These are phyloP conservation scores for Phenganax subtilis DNA, from an alignment of 92 coral and sea anemone species.

Conservation along the genomic window DNA sequence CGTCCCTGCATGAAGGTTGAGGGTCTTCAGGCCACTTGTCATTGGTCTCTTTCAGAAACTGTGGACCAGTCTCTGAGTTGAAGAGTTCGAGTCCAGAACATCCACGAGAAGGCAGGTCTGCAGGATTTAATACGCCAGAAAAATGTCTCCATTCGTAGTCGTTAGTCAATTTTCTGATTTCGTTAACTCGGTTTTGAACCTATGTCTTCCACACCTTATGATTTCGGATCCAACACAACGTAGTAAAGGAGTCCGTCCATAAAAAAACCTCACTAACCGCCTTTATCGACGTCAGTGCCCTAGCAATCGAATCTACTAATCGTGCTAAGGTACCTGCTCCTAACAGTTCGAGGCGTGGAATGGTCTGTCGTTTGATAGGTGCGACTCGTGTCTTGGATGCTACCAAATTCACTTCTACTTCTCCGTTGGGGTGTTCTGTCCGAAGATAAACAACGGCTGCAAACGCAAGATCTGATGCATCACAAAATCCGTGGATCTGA, in stretches of 20 bases:
- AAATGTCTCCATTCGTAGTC: no score
- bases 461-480: conserved; percentile 12
- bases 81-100: not conserved
- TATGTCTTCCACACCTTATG: conserved; percentile 5
- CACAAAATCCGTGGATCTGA: conserved; percentile 26
- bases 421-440: conserved; percentile 1
- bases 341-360: not conserved
- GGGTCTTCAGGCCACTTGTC: not conserved
- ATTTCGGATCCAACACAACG: not conserved
- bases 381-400: conserved; percentile 11
- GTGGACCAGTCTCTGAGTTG: not conserved
- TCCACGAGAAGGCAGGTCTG: conserved; percentile 20
- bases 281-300: not conserved
- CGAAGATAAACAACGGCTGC: conserved; percentile 20
- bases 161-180: no score
- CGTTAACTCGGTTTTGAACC: not conserved
- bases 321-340: not conserved
- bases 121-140: not conserved
- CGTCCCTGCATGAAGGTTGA: not conserved
- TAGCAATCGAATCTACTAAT: not conserved
- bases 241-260: not conserved
- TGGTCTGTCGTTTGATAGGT: not conserved
- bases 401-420: not conserved
- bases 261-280: not conserved
- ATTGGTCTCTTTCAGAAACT: not conserved